phyloP scores from a whole-genome alignment of 1,140 invertebrate genomes.

The Diachasma alloeum region DNA sequence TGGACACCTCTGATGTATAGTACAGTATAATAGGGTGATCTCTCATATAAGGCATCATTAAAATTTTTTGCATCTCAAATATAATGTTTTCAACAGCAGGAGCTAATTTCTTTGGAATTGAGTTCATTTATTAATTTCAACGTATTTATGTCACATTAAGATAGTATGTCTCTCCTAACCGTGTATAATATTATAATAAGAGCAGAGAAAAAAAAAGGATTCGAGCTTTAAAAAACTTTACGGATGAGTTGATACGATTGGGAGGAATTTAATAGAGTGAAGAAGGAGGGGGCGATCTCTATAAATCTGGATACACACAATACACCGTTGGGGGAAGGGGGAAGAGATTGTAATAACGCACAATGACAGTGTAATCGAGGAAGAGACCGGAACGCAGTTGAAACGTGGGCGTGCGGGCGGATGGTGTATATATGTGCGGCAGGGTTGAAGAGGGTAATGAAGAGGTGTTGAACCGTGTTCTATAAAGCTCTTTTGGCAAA shows the following conservation, averaged over 20 bases:
- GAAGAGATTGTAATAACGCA: background rate
- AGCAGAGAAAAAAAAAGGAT: no score
- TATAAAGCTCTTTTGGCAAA: constrained; percentile 47
- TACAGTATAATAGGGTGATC: background rate
- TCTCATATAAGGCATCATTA: background rate
- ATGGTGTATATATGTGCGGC: constrained; percentile 27
- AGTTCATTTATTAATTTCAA: no score
- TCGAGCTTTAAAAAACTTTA: background rate
- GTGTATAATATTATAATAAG: no score
- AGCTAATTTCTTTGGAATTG: no score
- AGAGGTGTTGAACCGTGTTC: constrained; percentile 64
- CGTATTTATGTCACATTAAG: no score
- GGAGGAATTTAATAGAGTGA: constrained; percentile 23
- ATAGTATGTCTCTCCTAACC: no score
- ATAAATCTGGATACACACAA: background rate
- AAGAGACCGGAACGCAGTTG: constrained; percentile 11
- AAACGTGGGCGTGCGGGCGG: constrained; percentile 34
- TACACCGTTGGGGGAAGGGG: background rate
- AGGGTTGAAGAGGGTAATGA: constrained; percentile 61
- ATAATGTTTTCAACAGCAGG: no score
- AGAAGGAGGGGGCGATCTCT: background rate
- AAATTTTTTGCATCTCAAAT: background rate
- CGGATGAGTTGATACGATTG: constrained; percentile 24
- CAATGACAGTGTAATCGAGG: constrained; percentile 1
- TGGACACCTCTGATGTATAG: constrained; percentile 2